phyloP scores from a whole-genome alignment of 2,113 vertebrate species.

The Corythornis cristatus region DNA sequence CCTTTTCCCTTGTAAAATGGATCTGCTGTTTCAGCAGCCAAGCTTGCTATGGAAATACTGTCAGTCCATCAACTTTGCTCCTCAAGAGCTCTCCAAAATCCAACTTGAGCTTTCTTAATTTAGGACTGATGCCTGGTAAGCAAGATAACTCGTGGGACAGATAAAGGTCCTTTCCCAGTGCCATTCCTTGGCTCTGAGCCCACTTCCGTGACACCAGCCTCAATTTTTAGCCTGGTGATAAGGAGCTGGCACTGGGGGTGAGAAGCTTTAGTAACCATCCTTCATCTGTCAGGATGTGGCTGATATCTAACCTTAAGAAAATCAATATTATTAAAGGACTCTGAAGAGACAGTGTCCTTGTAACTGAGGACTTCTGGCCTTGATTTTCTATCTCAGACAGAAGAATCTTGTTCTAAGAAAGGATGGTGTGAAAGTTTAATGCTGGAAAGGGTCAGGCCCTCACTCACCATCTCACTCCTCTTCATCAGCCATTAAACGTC shows the following conservation, averaged over 20 bases:
- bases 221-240: not conserved
- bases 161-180: not conserved
- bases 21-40: not conserved
- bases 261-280: not conserved
- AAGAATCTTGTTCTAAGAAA: not conserved
- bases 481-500: not conserved
- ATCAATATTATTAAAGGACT: not conserved
- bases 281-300: not conserved
- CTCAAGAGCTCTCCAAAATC: not conserved
- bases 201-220: not conserved
- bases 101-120: not conserved
- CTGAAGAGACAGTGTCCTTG: not conserved
- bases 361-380: not conserved
- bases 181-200: not conserved
- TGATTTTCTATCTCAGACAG: not conserved
- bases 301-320: not conserved
- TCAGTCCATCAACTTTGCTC: not conserved
- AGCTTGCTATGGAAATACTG: fast-evolving
- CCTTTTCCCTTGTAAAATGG: not conserved
- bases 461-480: not conserved
- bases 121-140: not conserved
- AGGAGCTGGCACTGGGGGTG: not conserved
- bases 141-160: not conserved
- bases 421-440: not conserved
- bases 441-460: not conserved